Evolutionary conservation across 2,113 vertebrate species (phyloP).

Genomic region (Rynchops niger): DNA sequence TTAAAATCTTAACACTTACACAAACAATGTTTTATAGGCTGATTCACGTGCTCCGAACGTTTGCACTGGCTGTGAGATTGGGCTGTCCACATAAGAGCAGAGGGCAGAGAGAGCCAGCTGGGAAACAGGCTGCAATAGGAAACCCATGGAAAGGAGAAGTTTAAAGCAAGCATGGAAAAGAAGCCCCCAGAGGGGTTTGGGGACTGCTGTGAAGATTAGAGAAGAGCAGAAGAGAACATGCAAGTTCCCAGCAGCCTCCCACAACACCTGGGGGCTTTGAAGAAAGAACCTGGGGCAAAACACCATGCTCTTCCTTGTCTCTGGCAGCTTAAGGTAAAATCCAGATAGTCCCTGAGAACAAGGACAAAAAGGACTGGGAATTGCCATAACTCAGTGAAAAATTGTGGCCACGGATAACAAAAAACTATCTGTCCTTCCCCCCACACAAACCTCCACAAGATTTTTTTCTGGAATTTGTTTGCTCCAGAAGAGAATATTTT

Average conservation of each 20-base stretch:
- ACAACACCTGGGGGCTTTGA: background rate
- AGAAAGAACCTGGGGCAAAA: background rate
- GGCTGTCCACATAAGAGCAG: background rate
- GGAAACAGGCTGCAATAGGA: background rate
- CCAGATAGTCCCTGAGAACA: background rate
- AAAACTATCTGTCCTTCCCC: background rate
- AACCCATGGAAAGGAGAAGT: background rate
- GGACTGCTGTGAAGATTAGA: background rate
- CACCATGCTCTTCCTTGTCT: background rate
- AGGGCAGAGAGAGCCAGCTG: background rate
- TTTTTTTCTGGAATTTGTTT: background rate
- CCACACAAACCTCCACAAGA: accelerated
- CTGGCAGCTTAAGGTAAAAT: background rate
- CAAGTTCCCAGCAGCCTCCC: background rate
- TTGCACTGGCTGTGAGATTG: background rate
- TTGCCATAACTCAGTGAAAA: background rate
- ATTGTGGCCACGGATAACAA: background rate
- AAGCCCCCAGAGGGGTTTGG: background rate
- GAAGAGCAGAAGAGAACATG: background rate
- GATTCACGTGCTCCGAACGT: background rate
- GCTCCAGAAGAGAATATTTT: background rate
- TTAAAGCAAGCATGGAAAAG: background rate
- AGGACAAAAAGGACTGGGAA: background rate
- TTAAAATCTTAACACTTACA: background rate
- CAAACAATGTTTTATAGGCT: background rate